Base-by-base conservation (phyloP, 2,888 invertebrate species). In the Sarcophaga rosellei region DNA sequence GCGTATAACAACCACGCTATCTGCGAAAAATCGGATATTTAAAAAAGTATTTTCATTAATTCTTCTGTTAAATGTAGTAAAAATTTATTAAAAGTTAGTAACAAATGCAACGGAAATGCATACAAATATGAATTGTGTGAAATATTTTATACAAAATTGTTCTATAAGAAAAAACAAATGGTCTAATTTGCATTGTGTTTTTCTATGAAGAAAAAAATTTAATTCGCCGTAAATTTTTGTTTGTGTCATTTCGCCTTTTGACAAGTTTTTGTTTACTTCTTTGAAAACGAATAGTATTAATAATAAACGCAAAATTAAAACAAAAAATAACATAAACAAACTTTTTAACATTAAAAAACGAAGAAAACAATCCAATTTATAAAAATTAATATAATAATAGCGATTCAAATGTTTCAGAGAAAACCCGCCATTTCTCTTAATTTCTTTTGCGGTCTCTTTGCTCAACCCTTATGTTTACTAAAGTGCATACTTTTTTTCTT, bases 1-100 rank as follows among this genome's bases (percentile, higher is more conserved):
- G 96, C 96, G 96, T 96, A 90, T 90, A 91, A 90, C 90, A 92
- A 92, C 91, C 91, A 92, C 91, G 91, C 91, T 91, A 90, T 91
- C 89, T 89, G 90, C 89, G 88, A 92, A 91, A 81, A 82, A 82
- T 68, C 57, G 77, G 81, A 81, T 74, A 69, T 89, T 90, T 89
- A 87, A 89, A 87, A 85, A 88, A 89, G 88, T 89, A 89, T 81
- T 69, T 53, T 90, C 65, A 77, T 77, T 84, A 44, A 85, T 88
- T 65, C 57, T 20, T 44, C 61, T 15, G 45, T 15, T 80, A 77
- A 74, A 74, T 57, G 59, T 17, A 68, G 68, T 74, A 74, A 70
- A 78, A 78, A 70, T 66, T 73, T 35, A 53, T 21, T 62, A 20
- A 70, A 70, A 70, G 44, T 47, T 23, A 35, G 23, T 3, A 47